These are phyloP conservation scores for Dicyrtoma fusca DNA, from an alignment of 2,888 invertebrate genomes.

Conservation along the genomic window DNA sequence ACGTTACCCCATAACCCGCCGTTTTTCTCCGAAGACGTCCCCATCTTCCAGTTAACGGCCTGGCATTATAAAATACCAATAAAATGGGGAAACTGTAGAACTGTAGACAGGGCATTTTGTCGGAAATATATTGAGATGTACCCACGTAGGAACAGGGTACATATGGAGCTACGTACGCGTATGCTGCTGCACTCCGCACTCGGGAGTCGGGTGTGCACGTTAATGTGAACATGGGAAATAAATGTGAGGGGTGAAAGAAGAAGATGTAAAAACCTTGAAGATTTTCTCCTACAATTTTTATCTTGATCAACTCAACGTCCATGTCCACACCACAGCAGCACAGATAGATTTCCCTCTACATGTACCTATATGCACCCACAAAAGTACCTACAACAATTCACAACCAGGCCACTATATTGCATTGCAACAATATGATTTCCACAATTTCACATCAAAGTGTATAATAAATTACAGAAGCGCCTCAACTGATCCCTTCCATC, in stretches of 20 bases:
- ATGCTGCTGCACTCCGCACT: not conserved
- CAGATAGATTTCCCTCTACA: no score
- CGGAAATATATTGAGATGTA: not conserved
- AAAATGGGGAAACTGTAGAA: not conserved
- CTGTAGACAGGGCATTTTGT: not conserved
- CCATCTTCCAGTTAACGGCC: no score
- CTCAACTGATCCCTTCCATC: no score
- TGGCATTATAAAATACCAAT: no score
- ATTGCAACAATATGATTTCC: no score
- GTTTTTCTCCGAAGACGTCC: not conserved
- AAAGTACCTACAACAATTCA: no score
- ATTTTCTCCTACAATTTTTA: not conserved
- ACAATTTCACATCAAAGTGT: no score
- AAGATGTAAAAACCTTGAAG: not conserved
- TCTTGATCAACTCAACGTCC: not conserved
- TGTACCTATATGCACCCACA: no score
- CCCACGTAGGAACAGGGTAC: not conserved
- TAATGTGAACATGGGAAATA: not conserved
- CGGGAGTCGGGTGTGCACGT: no score
- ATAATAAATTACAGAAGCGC: no score
- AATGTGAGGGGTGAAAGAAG: slow-evolving; percentile 28
- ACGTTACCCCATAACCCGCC: not conserved
- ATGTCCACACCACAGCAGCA: no score
- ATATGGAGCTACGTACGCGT: not conserved
- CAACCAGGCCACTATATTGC: no score